A percentile compares a stretch with the other conserved stretches of the same genome.
Evolutionary conservation across 2,113 vertebrate species (phyloP).

Genomic region (Stegastes partitus): DNA sequence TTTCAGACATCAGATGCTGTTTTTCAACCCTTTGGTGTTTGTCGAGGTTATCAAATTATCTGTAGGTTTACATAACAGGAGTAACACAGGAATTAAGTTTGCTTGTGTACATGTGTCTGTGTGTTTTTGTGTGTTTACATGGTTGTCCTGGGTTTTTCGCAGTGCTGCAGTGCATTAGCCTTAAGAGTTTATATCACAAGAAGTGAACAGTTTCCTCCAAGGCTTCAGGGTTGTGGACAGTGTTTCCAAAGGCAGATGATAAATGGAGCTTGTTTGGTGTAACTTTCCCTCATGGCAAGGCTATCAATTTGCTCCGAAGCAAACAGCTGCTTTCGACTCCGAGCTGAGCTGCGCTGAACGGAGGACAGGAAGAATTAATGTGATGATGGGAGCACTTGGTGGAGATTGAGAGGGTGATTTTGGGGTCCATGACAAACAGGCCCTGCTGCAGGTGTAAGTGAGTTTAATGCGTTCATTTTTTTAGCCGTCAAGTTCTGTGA

Average conservation of each 20-base stretch:
- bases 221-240: constrained; percentile 20
- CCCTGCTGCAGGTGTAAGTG: constrained; percentile 3
- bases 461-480: constrained; percentile 36
- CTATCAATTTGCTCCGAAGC: constrained; percentile 55
- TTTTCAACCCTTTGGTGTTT: not conserved
- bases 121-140: constrained; percentile 46
- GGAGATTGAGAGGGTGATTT: constrained; percentile 51
- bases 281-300: constrained; percentile 55
- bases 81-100: not conserved
- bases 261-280: constrained; percentile 61
- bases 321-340: constrained; percentile 56
- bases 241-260: constrained; percentile 62
- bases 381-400: constrained; percentile 40
- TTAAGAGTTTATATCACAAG: constrained; percentile 43
- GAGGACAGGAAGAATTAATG: constrained; percentile 57
- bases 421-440: constrained; percentile 33
- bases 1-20: not conserved
- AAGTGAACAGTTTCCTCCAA: constrained; percentile 38
- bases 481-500: not conserved
- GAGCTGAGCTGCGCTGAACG: constrained; percentile 39
- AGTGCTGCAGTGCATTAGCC: constrained; percentile 24
- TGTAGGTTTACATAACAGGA: constrained; percentile 7
- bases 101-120: constrained; percentile 20
- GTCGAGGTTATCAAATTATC: constrained; percentile 4
- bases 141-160: constrained; percentile 28